Conservation (phyloP, 2,888 invertebrate species). For the Globia sparganii region DNA sequence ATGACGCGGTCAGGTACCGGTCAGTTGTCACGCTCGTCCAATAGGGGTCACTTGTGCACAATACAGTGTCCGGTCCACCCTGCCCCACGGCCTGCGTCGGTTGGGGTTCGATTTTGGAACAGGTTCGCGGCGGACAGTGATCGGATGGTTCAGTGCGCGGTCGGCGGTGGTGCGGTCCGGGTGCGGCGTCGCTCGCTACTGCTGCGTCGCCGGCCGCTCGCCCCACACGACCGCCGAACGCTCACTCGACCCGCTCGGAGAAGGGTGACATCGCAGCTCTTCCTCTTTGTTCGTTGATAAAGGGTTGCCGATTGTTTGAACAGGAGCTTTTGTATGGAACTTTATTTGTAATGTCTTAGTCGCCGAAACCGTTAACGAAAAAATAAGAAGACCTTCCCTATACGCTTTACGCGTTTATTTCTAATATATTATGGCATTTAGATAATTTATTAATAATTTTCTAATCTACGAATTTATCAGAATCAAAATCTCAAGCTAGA, state of each 20-base stretch:
- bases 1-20: conserved; percentile 84
- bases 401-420: conserved; percentile 6
- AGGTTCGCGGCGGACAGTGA: conserved; percentile 71
- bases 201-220: conserved; percentile 78
- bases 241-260: conserved; percentile 80
- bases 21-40: conserved; percentile 81
- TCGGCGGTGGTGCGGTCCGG: conserved; percentile 86
- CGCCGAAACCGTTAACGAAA: conserved; percentile 39
- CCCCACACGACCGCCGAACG: conserved; percentile 76
- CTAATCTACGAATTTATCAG: neutral
- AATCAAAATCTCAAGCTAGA: conserved; percentile 7
- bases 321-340: conserved; percentile 67
- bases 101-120: conserved; percentile 76
- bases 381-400: neutral
- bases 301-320: conserved; percentile 82
- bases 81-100: conserved; percentile 70
- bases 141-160: conserved; percentile 72
- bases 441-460: conserved; percentile 11
- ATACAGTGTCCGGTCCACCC: conserved; percentile 82
- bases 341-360: conserved; percentile 66
- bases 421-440: neutral
- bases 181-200: conserved; percentile 87
- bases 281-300: conserved; percentile 81
- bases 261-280: conserved; percentile 88
- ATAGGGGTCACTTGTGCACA: conserved; percentile 87